These are phyloP conservation scores for Ophion slaviceki DNA, from an alignment of 2,888 invertebrate species.

Conservation along the genomic window DNA sequence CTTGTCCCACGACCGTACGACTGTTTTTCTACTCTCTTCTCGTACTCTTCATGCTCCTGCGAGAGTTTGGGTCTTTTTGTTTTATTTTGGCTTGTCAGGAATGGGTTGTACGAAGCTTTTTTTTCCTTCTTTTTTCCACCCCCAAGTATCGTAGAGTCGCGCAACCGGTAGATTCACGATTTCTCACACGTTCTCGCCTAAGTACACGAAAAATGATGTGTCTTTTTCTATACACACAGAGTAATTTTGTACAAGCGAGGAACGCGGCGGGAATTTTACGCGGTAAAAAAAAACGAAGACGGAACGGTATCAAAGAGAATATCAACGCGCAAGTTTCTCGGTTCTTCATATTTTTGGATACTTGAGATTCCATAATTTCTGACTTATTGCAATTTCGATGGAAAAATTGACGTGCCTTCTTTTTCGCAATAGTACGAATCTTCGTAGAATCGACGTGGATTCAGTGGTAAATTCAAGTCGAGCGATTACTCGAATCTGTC, in stretches of 20 bases:
- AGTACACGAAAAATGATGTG: not conserved
- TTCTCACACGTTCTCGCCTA: not conserved
- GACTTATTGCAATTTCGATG: not conserved
- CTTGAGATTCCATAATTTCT: constrained; percentile 24
- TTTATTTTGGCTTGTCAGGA: constrained; percentile 66
- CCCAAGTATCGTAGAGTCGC: constrained; percentile 40
- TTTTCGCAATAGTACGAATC: not conserved
- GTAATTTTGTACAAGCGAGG: not conserved
- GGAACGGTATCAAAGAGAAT: not conserved
- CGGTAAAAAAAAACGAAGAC: not conserved
- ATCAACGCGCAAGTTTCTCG: not conserved
- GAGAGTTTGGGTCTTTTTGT: constrained; percentile 35
- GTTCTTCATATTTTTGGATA: not conserved
- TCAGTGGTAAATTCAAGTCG: not conserved
- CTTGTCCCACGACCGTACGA: constrained; percentile 13
- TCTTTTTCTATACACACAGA: not conserved
- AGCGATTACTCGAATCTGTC: not conserved
- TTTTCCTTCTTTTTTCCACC: constrained; percentile 18
- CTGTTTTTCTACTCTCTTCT: constrained; percentile 61
- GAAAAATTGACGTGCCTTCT: no score
- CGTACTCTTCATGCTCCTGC: constrained; percentile 57
- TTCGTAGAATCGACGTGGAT: not conserved
- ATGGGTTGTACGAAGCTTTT: constrained; percentile 69
- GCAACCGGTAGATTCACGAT: constrained; percentile 7
- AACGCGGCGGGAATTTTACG: not conserved